Base-by-base conservation (phyloP, 2,888 invertebrate species). In the Chaetoderma sp. region DNA sequence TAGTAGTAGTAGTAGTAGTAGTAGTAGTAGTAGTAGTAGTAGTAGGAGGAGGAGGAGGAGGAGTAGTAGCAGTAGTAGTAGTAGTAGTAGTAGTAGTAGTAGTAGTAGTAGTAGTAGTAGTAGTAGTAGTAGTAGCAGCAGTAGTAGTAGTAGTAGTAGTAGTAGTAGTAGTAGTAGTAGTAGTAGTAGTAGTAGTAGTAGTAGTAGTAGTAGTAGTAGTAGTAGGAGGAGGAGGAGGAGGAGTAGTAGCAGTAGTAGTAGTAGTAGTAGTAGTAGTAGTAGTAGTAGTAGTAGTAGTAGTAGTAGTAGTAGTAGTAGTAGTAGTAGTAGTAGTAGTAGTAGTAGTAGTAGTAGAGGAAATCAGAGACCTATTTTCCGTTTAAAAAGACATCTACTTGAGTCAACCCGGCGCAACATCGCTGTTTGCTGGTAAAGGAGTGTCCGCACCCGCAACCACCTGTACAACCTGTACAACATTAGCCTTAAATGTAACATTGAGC, bases 41-140 rank as follows among this genome's bases (percentile, higher is more conserved):
- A n/a, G n/a, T n/a, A n/a, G n/a, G n/a, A n/a, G n/a, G n/a, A n/a
- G n/a, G n/a, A n/a, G n/a, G n/a, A n/a, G n/a, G n/a, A n/a, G n/a
- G n/a, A n/a, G n/a, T n/a, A n/a, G n/a, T n/a, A n/a, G n/a, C n/a
- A 54, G 54, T 28, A 54, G 54, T 54, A 54, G 54, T 54, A 54
- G 54, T 54, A 54, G 54, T 54, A 54, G 54, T 54, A 54, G 54
- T 28, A 54, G 30, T 28, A 54, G 54, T 54, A 54, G 54, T 54
- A 54, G 54, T 54, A 54, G 54, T 54, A 54, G 54, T 54, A 54
- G 54, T 54, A 54, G 30, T 54, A 54, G 54, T 54, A 54, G 54
- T 28, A 54, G 54, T 54, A 54, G 54, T 54, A 54, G 54, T 54
- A 54, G 54, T 54, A 54, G 54, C 30, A 54, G 54, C 18, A 54